These are phyloP conservation scores for Cryptosula pallasiana DNA, from an alignment of 2,888 invertebrate genomes.

Conservation along the genomic window DNA sequence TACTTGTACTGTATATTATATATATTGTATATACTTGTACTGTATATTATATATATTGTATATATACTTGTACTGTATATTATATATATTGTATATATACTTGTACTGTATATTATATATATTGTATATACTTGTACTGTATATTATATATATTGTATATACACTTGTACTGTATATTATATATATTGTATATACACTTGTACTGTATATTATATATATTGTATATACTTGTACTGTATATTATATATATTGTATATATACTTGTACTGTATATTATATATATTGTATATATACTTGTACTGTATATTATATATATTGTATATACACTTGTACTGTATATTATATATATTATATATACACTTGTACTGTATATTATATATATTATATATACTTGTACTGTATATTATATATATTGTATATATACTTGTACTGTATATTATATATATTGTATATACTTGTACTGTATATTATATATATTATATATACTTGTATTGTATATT, in stretches of 20 bases:
- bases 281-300: neutral
- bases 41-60: neutral
- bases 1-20: constrained; percentile 1
- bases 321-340: neutral
- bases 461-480: neutral
- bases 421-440: too few species aligned
- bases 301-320: neutral
- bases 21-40: neutral
- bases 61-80: constrained; percentile 5
- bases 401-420: neutral
- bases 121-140: neutral
- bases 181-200: neutral
- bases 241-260: constrained; percentile 11
- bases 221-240: neutral
- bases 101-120: constrained; percentile 1
- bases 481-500: neutral
- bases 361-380: too few species aligned
- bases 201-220: constrained; percentile 17
- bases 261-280: too few species aligned
- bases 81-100: constrained; percentile 9
- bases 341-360: too few species aligned
- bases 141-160: constrained; percentile 1
- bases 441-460: neutral
- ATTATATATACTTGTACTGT: neutral
- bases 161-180: too few species aligned